Evolutionary conservation across 2,113 vertebrate genomes (phyloP), one percentile per base, ranked within the genome.

Genomic region (Nycticorax nycticorax): DNA sequence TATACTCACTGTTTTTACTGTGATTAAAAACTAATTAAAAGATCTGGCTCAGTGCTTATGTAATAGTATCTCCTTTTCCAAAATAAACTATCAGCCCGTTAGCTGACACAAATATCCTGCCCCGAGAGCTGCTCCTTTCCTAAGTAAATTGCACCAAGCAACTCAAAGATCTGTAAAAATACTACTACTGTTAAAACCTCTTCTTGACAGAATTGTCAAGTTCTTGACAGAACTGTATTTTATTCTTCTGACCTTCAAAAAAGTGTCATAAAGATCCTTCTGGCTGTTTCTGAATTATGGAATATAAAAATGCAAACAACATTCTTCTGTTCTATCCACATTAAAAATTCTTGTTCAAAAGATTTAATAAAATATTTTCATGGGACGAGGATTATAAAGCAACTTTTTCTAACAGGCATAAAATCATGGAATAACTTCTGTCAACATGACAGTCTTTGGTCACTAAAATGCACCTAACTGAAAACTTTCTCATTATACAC

Each of bases 261-360:
- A 72, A 45, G 28, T 27, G 27, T 24, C 18, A 71, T 72, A 82
- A 92, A 84, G 79, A 66, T 66, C n/a, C 62, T 91, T 56, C 66
- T 62, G 22, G 53, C 45, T 85, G 35, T 88, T 92, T 85, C 77
- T 79, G 57, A 94, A 72, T 79, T 66, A 88, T 45, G 41, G 83
- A 95, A 83, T 30, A 84, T 7, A 85, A 83, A 96, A 86, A 89
- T 53, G 53, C 45, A 79, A 94, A 66, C 79, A 82, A 41, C 63
- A 57, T 52, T 67, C 48, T 81, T 92, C 35, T 66, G 55, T 79
- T 86, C 91, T 74, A 80, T 3, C 15, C 26, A 33, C 23, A 69
- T 53, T 32, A 79, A 90, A 88, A 76, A 37, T 50, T 47, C 7
- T 45, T 86, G 26, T 66, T 86, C 14, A 30, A 45, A 59, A 92